Base-by-base conservation (phyloP, 2,888 invertebrate species). In the Lasioglossum oenotherae region DNA sequence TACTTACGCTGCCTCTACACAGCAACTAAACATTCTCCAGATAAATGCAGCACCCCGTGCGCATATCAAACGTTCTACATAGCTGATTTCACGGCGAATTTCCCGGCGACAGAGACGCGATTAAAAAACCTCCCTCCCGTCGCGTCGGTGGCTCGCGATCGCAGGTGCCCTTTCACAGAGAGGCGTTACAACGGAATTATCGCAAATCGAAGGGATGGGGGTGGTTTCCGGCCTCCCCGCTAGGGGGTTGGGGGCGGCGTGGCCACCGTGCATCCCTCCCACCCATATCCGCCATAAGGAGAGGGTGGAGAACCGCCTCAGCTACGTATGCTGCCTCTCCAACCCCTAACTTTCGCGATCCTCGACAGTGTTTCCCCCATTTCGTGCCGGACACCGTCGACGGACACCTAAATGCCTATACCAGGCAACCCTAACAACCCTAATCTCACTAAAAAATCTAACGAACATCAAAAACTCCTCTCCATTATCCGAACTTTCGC, bases 281-380 rank as follows among this genome's bases (percentile, higher is more conserved):
- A 85, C 88, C 86, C 86, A 82, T 81, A 82, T 84, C 78, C 88
- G 87, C 90, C 91, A 93, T 90, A 91, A 93, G 92, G 92, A 89
- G 92, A 92, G 92, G 93, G 92, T 92, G 92, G 91, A 91, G 90
- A 88, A 90, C 91, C 90, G 90, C 90, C 90, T 92, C 92, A 92
- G 92, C 92, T 87, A 91, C 92, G 90, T 91, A 90, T 90, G 91
- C 82, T 88, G 88, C 90, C 88, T 90, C 38, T 85, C 67, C 86
- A 84, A 84, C 71, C 49, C 86, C 60, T 67, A 79, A 69, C 67
- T 74, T 88, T 84, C 69, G 76, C 72, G 46, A 80, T 31, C 60
- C 75, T 57, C 49, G 12, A 69, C 67, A 38, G 67, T 67, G 67
- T 67, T 67, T 67, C 67, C 67, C 35, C 64, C 64, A 64, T 64